Evolutionary conservation across 2,113 vertebrate genomes (phyloP), one percentile per base, ranked within the genome.

Genomic region (Gulo gulo): DNA sequence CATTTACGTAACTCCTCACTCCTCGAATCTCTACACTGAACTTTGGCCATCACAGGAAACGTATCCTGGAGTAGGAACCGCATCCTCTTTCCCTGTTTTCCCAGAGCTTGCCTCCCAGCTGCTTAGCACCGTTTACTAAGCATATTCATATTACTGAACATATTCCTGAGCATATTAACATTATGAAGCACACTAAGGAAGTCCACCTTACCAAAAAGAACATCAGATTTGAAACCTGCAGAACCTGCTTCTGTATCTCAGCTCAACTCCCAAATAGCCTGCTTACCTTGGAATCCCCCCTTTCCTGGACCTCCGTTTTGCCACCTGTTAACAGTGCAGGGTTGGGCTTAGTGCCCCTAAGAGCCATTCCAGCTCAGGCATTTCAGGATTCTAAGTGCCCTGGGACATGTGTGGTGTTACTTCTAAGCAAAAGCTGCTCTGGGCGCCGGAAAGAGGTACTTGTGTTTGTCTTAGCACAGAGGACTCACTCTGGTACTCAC

Each of bases 91-190:
- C n/a, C 23, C 39, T 55, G 0, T 15, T 45, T 74, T 14, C 67
- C 45, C n/a, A 24, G 69, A 55, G 39, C 79, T 34, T 50, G 55
- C 39, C 23, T 59, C 45, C n/a, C 16, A 24, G 21, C 5, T 11
- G 31, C 34, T 63, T 8, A 74, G 73, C 45, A 15, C 45, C 1
- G 0, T 42, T 65, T 36, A 3, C 61, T 80, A 47, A 89, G 31
- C n/a, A 47, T 2, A 6, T 21, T 31, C 16, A 2, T 24, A 1
- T 2, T 15, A 16, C 24, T 16, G n/a, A n/a, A 1, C 65, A 13
- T 2, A 1, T 50, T 7, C 39, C 65, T n/a, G 45, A 50, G n/a
- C 61, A 24, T 13, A 23, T 24, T 20, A 36, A 50, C 7, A 2
- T 34, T 13, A 15, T 13, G 20, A 18, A 69, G 69, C 55, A 21